These are phyloP conservation scores for Psylliodes chrysocephalus DNA, from an alignment of 2,888 invertebrate genomes.

Conservation along the genomic window DNA sequence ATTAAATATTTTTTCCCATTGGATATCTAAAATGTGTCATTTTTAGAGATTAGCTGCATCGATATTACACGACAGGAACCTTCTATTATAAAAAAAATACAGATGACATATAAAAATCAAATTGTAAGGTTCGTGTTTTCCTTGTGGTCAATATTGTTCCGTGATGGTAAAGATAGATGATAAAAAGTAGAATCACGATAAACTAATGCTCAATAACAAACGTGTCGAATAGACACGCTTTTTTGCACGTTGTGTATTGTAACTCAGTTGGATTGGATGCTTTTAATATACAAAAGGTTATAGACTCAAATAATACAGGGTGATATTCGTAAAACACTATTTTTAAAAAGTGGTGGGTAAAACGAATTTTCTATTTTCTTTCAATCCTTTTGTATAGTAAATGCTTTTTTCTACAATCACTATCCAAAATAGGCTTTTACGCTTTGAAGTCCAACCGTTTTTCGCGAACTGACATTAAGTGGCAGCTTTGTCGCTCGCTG, in stretches of 20 bases:
- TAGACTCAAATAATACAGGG: neutral
- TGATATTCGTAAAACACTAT: neutral
- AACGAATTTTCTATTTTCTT: no score
- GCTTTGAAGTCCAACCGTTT: no score
- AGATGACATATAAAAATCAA: neutral
- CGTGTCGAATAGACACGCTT: conserved; percentile 1
- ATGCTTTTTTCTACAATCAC: no score
- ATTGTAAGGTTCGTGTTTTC: conserved; percentile 8
- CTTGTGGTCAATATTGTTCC: neutral
- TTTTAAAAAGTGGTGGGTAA: no score
- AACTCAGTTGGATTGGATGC: neutral
- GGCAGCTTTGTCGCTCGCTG: no score
- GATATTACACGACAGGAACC: no score
- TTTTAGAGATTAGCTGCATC: no score
- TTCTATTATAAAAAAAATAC: neutral
- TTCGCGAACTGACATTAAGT: no score
- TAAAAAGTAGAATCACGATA: conserved; percentile 30
- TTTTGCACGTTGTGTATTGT: neutral
- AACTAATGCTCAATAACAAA: conserved; percentile 44
- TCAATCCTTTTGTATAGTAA: no score
- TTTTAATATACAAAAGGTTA: neutral
- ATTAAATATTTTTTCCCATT: no score
- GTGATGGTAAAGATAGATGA: conserved; percentile 33
- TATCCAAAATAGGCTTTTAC: no score
- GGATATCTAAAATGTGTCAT: no score